Evolutionary conservation across 2,113 vertebrate species (phyloP).

Genomic region (Bombycilla garrulus): DNA sequence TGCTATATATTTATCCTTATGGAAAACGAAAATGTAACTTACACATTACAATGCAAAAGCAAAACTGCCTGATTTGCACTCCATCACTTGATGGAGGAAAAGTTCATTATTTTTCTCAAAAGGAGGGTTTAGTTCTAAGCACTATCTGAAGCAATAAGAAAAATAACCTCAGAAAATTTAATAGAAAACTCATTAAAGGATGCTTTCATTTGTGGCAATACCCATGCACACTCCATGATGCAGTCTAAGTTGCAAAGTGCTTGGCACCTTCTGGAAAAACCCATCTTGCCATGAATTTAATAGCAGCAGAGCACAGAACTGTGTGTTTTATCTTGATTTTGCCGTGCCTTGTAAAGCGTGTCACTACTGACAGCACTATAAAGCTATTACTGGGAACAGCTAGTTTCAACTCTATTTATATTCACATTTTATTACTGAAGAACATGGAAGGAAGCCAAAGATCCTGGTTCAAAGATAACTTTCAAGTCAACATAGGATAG

Average conservation of each 20-base stretch:
- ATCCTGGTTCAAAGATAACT: slow-evolving; percentile 51
- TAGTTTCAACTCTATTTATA: slow-evolving; percentile 61
- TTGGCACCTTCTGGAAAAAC: neutral
- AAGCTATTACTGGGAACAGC: neutral
- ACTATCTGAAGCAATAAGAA: neutral
- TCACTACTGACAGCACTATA: neutral
- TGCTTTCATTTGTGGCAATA: neutral
- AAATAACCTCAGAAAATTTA: neutral
- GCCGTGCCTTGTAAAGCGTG: neutral
- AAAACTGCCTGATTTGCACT: accelerated
- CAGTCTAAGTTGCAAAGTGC: neutral
- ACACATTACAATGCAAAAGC: neutral
- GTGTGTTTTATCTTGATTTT: neutral
- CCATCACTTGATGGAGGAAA: neutral
- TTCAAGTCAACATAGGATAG: slow-evolving; percentile 30
- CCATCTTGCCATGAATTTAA: neutral
- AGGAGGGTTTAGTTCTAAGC: neutral
- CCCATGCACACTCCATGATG: neutral
- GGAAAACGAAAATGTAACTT: neutral
- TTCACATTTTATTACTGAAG: slow-evolving; percentile 50
- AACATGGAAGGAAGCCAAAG: slow-evolving; percentile 61
- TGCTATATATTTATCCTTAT: neutral
- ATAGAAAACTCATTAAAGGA: neutral
- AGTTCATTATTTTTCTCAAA: neutral
- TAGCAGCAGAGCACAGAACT: neutral